Evolutionary conservation across 2,113 vertebrate genomes (phyloP), one percentile per base, ranked within the genome.

Genomic region (Mesoclemmys tuberculata): DNA sequence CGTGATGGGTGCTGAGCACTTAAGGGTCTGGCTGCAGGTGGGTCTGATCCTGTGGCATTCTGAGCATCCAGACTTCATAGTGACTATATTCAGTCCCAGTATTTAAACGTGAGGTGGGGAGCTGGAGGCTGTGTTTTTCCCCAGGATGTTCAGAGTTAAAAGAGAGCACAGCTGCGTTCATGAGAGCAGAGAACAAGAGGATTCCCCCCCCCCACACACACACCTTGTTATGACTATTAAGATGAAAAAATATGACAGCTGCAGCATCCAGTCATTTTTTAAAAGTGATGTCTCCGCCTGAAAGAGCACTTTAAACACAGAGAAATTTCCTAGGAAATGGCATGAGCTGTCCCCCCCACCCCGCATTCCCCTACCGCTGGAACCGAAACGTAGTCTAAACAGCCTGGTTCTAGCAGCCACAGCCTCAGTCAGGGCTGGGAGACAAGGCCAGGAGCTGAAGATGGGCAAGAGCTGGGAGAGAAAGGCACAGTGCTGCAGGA

Each of bases 261-360:
- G 68, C 51, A 84, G 80, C 64, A 93, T 26, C 74, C 74, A 79
- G 44, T 56, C 81, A 61, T 81, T 88, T 92, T 84, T 54, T 55
- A 88, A 56, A 89, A 82, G 64, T 1, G 0, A 46, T 16, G 55
- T 58, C 82, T 87, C 55, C n/a, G 12, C 48, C 77, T 44, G 52
- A 90, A 88, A 84, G 38, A 96, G 46, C 85, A 21, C 90, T 89
- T 94, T 49, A 87, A 93, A 82, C 51, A 84, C 35, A 82, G 85
- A 91, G n/a, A 80, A 31, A 5, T 74, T 85, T 93, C 82, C 92
- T 77, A 26, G 0, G 3, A 49, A 64, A 86, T 13, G 2, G 41
- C 51, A 38, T 0, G 0, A 83, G 55, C 84, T 41, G 2, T 4
- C 80, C 48, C 71, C 46, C 46, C 9, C 41, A n/a, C 56, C 52